Evolutionary conservation across 2,113 vertebrate genomes (phyloP), one percentile per base, ranked within the genome.

Genomic region (Paramormyrops kingsleyae): DNA sequence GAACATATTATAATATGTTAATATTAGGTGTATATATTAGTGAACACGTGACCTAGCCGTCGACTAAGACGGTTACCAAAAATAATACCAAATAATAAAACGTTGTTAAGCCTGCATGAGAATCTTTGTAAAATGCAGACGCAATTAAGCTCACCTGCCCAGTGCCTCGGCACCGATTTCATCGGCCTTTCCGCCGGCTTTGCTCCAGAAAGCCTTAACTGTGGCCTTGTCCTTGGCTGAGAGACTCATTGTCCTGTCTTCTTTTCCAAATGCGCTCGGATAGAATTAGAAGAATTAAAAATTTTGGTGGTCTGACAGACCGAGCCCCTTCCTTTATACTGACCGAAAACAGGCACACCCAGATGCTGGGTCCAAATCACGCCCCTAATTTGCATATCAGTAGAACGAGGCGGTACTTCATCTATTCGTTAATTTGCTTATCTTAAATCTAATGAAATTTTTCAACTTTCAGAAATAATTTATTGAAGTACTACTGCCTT

Each of bases 221-320:
- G 0, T 0, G 12, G 88, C 10, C 59, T 92, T 92, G 90, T 93
- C 92, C 27, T 89, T 90, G 0, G 35, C 56, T 84, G 59, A 42
- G 90, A 93, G 92, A 92, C 92, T 91, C 92, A 93, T 93, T 27
- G 47, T 47, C 83, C 12, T 83, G 31, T n/a, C 80, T 62, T 31
- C 47, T 89, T 62, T 46, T 66, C 59, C 83, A 90, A 44, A 24
- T 47, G 62, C 66, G 44, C 31, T 35, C 31, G 86, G 50, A 53
- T 56, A 46, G 24, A 56, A 15, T 62, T 42, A 46, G 62, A 42
- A 59, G 53, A 88, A 88, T 35, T n/a, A 19, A 66, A 88, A 88
- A 6, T 27, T 87, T 50, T 87, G 86, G 49, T 53, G 49, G n/a
- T 17, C 5, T 35, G 2, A 5, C 17, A 39, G 31, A 52, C 50